Evolutionary conservation across 2,888 invertebrate species (phyloP).

Genomic region (Periphyllus acericola): DNA sequence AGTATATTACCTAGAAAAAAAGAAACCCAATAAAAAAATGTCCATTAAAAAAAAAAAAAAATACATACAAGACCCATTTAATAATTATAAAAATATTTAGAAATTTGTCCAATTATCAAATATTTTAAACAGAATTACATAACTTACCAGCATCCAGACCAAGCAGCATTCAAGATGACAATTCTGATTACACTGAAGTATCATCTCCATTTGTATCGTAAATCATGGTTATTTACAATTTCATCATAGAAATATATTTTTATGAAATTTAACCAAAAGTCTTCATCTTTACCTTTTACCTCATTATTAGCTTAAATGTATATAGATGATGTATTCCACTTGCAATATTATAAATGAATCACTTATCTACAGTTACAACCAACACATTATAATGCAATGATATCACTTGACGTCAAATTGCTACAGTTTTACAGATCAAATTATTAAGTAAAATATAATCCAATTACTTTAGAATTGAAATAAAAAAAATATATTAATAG

Average conservation of each 20-base stretch:
- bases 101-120: slow-evolving; percentile 20
- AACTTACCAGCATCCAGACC: slow-evolving; percentile 59
- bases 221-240: slow-evolving; percentile 35
- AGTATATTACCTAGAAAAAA: background rate
- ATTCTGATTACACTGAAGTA: slow-evolving; percentile 19
- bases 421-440: slow-evolving; percentile 4
- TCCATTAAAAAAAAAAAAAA: background rate
- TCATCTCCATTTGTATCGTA: slow-evolving; percentile 12
- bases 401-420: slow-evolving; percentile 45
- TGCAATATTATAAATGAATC: slow-evolving; percentile 57
- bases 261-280: slow-evolving; percentile 42
- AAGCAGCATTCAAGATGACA: slow-evolving; percentile 26
- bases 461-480: background rate
- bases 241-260: slow-evolving; percentile 31
- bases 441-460: background rate
- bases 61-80: background rate
- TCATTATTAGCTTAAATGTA: slow-evolving; percentile 38
- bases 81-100: slow-evolving; percentile 5
- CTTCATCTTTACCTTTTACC: slow-evolving; percentile 48
- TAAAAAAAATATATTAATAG: background rate
- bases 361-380: slow-evolving; percentile 57
- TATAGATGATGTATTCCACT: slow-evolving; percentile 48
- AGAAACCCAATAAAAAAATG: background rate
- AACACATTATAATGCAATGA: slow-evolving; percentile 53
- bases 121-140: slow-evolving; percentile 37